Base-by-base conservation (phyloP, 2,888 invertebrate genomes). In the Rapana venosa region DNA sequence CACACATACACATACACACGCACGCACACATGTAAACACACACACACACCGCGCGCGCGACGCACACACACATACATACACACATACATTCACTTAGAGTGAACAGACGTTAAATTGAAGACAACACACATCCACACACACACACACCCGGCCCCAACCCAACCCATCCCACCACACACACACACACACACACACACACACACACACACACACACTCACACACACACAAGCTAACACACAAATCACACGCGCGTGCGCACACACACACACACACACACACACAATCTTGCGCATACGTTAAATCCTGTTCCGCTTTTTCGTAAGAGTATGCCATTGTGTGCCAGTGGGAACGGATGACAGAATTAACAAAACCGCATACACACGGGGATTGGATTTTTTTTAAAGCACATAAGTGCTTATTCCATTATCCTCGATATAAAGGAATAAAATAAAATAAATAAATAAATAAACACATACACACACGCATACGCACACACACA, bases 1-100 rank as follows among this genome's bases (percentile, higher is more conserved):
- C 77, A 77, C 77, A 77, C 77, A 32, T 32, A 77, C 77, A 77
- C 35, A 79, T 32, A 79, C 77, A 35, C 77, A 79, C 77, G 32
- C 77, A 79, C 77, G 11, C 77, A 32, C 32, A 32, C 77, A 32
- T 32, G 32, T 32, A 77, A 32, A 77, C 77, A 77, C 77, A 35
- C 77, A 77, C 77, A 77, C 77, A 32, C 61, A 32, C 32, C 77
- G 32, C 77, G 15, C 77, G 11, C 32, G 1, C 77, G 47, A 77
- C 77, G 5, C 77, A 77, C 77, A 6, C 77, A 77, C 77, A 13
- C 70, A 74, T n/a, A n/a, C 70, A 74, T 8, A n/a, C 70, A 74
- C 70, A n/a, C 70, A 11, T 32, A 32, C 77, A 32, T 30, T 70
- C 70, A 22, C n/a, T n/a, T n/a, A n/a, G n/a, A n/a, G n/a, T n/a